Percentiles rank a stretch among this genome's conserved stretches.
phyloP scores from a whole-genome alignment of 2,888 invertebrate species.

The Cryptus viduatorius region DNA sequence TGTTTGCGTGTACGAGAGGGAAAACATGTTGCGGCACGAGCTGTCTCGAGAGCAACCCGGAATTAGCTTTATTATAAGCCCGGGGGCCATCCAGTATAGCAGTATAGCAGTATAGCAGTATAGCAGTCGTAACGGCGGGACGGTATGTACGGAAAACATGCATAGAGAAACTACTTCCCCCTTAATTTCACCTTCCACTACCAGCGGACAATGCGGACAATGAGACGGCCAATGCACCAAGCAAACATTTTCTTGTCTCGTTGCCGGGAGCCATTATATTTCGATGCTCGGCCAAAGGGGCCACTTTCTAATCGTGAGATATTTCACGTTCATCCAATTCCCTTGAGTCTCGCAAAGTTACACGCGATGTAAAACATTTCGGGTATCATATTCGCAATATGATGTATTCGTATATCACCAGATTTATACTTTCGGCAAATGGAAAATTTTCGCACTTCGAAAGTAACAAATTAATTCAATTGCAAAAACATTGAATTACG shows the following conservation, averaged over 20 bases:
- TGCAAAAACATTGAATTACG: no score
- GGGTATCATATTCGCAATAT: conserved; percentile 23
- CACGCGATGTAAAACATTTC: conserved; percentile 23
- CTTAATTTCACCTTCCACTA: conserved; percentile 5
- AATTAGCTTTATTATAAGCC: conserved; percentile 85
- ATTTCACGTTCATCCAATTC: conserved; percentile 58
- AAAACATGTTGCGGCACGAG: conserved; percentile 84
- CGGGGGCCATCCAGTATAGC: conserved; percentile 82
- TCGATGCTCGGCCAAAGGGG: conserved; percentile 48
- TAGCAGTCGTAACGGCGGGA: conserved; percentile 71
- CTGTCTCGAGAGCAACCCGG: conserved; percentile 82
- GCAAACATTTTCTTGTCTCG: conserved; percentile 82
- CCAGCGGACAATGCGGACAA: conserved; percentile 77
- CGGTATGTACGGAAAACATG: conserved; percentile 48
- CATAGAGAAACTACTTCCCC: conserved; percentile 42
- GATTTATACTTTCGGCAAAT: conserved; percentile 11
- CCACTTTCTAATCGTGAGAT: conserved; percentile 64
- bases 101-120: no score
- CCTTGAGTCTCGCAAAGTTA: conserved; percentile 50
- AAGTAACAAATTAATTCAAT: no score
- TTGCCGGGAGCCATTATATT: conserved; percentile 59
- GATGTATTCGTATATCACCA: conserved; percentile 52
- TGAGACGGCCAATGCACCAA: conserved; percentile 78
- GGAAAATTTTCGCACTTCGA: no score
- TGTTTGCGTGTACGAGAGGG: conserved; percentile 78